Evolutionary conservation across 2,113 vertebrate species (phyloP).

Genomic region (Corydoras maculifer): DNA sequence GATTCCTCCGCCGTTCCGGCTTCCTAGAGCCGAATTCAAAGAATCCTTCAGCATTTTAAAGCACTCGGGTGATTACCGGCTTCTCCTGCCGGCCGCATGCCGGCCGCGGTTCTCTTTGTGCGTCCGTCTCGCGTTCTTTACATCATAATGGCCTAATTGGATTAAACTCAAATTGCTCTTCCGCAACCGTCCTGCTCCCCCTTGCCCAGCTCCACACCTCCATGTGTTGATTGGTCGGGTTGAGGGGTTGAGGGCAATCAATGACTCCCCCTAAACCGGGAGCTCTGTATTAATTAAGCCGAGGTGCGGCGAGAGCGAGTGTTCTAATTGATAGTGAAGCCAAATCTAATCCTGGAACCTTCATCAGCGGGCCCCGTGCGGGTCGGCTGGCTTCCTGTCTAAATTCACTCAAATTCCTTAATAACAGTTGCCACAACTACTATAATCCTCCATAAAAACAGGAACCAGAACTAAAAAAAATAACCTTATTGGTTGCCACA

Average conservation of each 20-base stretch:
- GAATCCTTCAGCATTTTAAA: no score
- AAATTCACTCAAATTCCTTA: no score
- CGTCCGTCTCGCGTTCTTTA: conserved; percentile 8
- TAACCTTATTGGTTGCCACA: no score
- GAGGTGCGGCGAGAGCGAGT: conserved; percentile 56
- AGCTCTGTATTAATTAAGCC: conserved; percentile 64
- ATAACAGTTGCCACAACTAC: background rate
- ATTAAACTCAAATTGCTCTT: conserved; percentile 32
- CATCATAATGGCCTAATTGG: conserved; percentile 31
- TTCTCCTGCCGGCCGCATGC: no score
- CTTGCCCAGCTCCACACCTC: background rate
- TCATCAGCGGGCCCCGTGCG: conserved; percentile 28
- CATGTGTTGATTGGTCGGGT: conserved; percentile 16
- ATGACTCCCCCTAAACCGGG: conserved; percentile 58
- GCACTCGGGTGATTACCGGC: no score
- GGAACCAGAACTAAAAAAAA: no score
- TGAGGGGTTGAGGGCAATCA: conserved; percentile 33
- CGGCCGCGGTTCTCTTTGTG: background rate
- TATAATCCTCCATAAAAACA: no score
- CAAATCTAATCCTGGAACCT: conserved; percentile 48
- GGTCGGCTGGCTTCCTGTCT: conserved; percentile 28
- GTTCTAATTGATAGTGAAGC: conserved; percentile 59
- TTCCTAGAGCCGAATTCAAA: no score
- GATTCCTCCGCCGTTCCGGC: conserved; percentile 1
- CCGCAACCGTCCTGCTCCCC: conserved; percentile 34